Percentiles rank a stretch among this genome's conserved stretches.
These are phyloP conservation scores for Scaptomyza pallida DNA, from an alignment of 1,140 invertebrate species.

Conservation along the genomic window DNA sequence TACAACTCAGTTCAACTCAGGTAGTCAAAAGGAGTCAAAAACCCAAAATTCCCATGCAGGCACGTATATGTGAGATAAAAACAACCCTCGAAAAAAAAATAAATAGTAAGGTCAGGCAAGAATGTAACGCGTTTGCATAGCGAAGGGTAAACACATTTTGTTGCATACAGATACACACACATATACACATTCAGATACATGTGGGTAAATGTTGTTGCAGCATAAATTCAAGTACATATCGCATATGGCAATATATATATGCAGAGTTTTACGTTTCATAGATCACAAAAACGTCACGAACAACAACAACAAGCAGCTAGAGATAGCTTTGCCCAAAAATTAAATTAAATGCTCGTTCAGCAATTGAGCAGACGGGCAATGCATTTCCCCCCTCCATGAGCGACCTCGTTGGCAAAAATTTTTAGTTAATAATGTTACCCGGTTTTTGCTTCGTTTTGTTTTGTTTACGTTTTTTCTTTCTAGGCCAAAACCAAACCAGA, in stretches of 20 bases:
- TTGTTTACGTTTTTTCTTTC: slow-evolving; percentile 66
- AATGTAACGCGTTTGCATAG: slow-evolving; percentile 47
- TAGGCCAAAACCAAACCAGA: slow-evolving; percentile 54
- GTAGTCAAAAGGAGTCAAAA: slow-evolving; percentile 49
- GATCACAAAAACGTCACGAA: slow-evolving; percentile 73
- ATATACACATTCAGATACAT: slow-evolving; percentile 1
- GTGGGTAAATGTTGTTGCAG: slow-evolving; percentile 27
- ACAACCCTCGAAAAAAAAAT: slow-evolving; percentile 35
- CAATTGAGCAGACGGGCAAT: slow-evolving; percentile 45
- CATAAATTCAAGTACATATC: slow-evolving; percentile 67
- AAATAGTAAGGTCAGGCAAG: slow-evolving; percentile 59
- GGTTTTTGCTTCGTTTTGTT: slow-evolving; percentile 60
- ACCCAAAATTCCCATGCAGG: slow-evolving; percentile 62
- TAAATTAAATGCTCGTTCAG: slow-evolving; percentile 73
- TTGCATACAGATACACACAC: slow-evolving; percentile 30
- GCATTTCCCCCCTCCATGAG: slow-evolving; percentile 15
- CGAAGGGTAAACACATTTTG: slow-evolving; percentile 75
- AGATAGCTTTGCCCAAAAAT: slow-evolving; percentile 28
- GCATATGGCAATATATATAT: slow-evolving; percentile 21
- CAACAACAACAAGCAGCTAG: slow-evolving; percentile 47
- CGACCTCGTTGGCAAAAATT: slow-evolving; percentile 75
- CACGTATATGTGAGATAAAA: slow-evolving; percentile 29
- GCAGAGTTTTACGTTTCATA: slow-evolving; percentile 45
- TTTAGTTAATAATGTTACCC: slow-evolving; percentile 74
- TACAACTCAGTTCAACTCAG: slow-evolving; percentile 41